Conservation (phyloP, 2,113 vertebrate genomes). For the Poeciliopsis retropinna region DNA sequence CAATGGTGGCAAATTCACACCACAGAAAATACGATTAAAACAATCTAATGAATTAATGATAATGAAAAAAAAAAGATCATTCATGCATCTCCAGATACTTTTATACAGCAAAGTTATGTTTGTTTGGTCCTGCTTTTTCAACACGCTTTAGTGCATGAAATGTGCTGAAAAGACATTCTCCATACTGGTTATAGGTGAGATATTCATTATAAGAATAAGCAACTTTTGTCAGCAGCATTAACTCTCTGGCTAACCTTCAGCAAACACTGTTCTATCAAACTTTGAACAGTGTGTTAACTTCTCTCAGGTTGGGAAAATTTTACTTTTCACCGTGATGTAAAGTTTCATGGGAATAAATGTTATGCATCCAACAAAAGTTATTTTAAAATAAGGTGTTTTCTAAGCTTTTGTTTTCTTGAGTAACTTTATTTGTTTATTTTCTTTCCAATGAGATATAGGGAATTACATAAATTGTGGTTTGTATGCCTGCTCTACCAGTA, state of each 20-base stretch:
- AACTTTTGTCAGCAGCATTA: slow-evolving; percentile 70
- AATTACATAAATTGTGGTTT: slow-evolving; percentile 54
- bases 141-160: slow-evolving; percentile 54
- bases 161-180: slow-evolving; percentile 72
- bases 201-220: slow-evolving; percentile 67
- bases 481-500: slow-evolving; percentile 59
- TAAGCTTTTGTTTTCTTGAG: slow-evolving; percentile 32
- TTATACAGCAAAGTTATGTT: no score
- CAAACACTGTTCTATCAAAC: slow-evolving; percentile 60
- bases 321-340: background rate
- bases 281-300: background rate
- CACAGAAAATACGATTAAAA: no score
- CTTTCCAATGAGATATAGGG: background rate
- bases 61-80: no score
- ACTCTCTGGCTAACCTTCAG: slow-evolving; percentile 60
- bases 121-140: slow-evolving; percentile 54
- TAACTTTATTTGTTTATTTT: background rate
- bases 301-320: background rate
- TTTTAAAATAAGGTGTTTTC: slow-evolving; percentile 8
- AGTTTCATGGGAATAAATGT: slow-evolving; percentile 12
- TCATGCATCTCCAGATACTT: no score
- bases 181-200: slow-evolving; percentile 57
- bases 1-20: no score
- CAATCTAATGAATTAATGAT: no score
- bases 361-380: slow-evolving; percentile 27